Evolutionary conservation across 2,888 invertebrate species (phyloP).

Genomic region (Callyntrura sp.): DNA sequence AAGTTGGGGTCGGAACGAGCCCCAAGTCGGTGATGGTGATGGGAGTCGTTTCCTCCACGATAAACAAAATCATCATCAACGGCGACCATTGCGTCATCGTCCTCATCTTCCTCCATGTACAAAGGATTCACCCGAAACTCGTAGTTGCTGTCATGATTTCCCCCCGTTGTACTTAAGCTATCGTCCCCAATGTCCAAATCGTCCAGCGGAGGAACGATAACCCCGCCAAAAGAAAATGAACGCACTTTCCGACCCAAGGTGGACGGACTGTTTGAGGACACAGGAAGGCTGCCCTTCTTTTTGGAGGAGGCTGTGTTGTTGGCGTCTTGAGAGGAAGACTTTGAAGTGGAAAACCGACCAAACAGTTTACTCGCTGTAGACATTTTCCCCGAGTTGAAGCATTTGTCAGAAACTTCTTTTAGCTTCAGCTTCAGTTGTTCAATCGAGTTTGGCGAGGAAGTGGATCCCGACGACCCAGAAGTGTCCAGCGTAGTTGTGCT

Average conservation of each 20-base stretch:
- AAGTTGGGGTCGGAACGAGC: slow-evolving; percentile 56
- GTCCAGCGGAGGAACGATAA: slow-evolving; percentile 88
- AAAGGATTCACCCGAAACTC: slow-evolving; percentile 86
- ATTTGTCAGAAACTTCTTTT: slow-evolving; percentile 83
- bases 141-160: slow-evolving; percentile 59
- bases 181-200: slow-evolving; percentile 86
- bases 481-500: background rate
- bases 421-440: slow-evolving; percentile 82
- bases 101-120: slow-evolving; percentile 87
- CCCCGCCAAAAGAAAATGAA: slow-evolving; percentile 91
- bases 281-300: slow-evolving; percentile 11
- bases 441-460: slow-evolving; percentile 71
- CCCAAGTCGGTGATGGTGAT: background rate
- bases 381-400: slow-evolving; percentile 81
- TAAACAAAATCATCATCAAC: slow-evolving; percentile 46
- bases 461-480: background rate
- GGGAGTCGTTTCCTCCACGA: background rate
- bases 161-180: slow-evolving; percentile 17
- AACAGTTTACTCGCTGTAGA: slow-evolving; percentile 58
- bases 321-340: background rate
- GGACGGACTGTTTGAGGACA: background rate
- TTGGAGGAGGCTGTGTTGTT: background rate
- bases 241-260: slow-evolving; percentile 86
- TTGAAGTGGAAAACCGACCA: slow-evolving; percentile 58
- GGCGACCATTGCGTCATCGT: slow-evolving; percentile 54